phyloP scores from a whole-genome alignment of 2,888 invertebrate genomes.

The Yponomeuta cagnagella region DNA sequence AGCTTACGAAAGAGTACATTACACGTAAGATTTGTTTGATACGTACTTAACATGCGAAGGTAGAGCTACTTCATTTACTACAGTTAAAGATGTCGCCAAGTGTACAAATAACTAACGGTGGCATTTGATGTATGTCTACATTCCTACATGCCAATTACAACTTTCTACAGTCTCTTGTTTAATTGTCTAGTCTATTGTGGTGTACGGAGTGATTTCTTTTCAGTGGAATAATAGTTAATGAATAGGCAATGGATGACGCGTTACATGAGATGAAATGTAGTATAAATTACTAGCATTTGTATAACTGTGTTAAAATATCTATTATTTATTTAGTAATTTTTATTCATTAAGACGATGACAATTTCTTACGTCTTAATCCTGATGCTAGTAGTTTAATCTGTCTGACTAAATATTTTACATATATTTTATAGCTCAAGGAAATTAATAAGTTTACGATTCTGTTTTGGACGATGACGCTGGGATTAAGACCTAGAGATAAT shows the following conservation, averaged over 20 bases:
- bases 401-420: neutral
- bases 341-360: neutral
- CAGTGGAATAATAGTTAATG: neutral
- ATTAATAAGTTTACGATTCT: neutral
- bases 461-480: neutral
- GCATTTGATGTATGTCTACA: neutral
- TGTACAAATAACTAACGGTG: neutral
- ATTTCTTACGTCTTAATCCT: neutral
- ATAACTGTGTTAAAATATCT: no score
- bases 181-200: neutral
- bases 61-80: no score
- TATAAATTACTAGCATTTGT: neutral
- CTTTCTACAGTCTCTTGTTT: neutral
- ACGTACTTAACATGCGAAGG: no score
- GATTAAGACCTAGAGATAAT: neutral
- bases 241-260: neutral
- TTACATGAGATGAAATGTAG: neutral
- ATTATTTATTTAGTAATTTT: no score
- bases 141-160: neutral
- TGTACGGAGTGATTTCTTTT: neutral
- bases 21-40: no score
- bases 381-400: neutral
- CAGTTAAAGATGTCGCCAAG: no score
- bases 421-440: neutral
- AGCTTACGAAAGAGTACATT: no score